Conservation (phyloP, 1,140 invertebrate species). For the Cylas formicarius region DNA sequence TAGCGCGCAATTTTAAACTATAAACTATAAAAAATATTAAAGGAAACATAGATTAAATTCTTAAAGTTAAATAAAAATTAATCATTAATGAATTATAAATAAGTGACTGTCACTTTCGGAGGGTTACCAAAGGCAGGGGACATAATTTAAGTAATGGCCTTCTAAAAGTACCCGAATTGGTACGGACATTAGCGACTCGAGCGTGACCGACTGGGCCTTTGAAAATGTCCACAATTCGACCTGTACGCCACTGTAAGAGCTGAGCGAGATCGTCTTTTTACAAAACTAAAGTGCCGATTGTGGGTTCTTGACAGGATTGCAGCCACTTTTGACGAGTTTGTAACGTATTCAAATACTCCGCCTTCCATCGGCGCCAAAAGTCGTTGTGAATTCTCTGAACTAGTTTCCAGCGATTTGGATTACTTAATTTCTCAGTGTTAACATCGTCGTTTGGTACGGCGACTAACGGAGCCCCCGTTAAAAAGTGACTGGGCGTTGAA, state of each 20-base stretch:
- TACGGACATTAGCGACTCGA: slow-evolving; percentile 2
- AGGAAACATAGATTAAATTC: no score
- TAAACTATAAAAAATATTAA: no score
- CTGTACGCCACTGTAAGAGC: slow-evolving; percentile 28
- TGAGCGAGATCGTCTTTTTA: slow-evolving; percentile 20
- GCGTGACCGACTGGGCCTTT: slow-evolving; percentile 29
- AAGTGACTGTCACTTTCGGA: no score
- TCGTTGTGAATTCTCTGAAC: slow-evolving; percentile 12
- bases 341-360: slow-evolving; percentile 24
- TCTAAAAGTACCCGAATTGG: slow-evolving; percentile 1
- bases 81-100: no score
- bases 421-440: background rate
- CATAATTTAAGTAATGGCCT: slow-evolving; percentile 6
- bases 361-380: slow-evolving; percentile 22
- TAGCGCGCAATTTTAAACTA: no score
- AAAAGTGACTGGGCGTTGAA: slow-evolving; percentile 1
- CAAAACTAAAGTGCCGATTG: slow-evolving; percentile 8
- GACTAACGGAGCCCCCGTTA: background rate
- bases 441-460: background rate
- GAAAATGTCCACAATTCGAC: slow-evolving; percentile 31
- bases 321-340: slow-evolving; percentile 9
- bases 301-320: background rate
- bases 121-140: slow-evolving; percentile 8
- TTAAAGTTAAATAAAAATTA: no score
- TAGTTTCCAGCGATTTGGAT: slow-evolving; percentile 7